Evolutionary conservation across 2,888 invertebrate genomes (phyloP), one percentile per base, ranked within the genome.

Genomic region (Nasonovia ribisnigri): DNA sequence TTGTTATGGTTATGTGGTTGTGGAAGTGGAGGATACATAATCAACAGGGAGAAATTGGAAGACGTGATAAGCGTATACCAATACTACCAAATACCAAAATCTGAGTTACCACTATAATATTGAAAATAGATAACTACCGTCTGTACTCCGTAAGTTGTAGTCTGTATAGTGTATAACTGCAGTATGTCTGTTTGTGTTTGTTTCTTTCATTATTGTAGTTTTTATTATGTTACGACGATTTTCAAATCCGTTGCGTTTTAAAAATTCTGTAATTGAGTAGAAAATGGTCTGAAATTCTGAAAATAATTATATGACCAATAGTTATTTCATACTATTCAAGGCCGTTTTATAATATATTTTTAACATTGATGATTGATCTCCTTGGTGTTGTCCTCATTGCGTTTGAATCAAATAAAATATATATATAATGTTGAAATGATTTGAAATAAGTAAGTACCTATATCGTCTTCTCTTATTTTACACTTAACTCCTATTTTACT

Each of bases 261-360:
- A 77, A 77, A 36, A 77, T 20, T 77, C 36, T 20, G 26, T 20
- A 77, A 77, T 20, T 36, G 3, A 20, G 36, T 77, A 67, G n/a
- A n/a, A n/a, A 13, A 77, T 2, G 20, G 6, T 8, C 20, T 20
- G 6, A 77, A 77, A 20, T 77, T 77, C 20, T 3, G 36, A 36
- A 88, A 88, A 36, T 88, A 51, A 42, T 86, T 26, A 3, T 26
- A 88, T 57, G 29, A 43, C 16, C 13, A 89, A 16, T 60, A 89
- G 42, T 46, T 89, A 60, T 60, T 36, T 77, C 8, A 60, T 90
- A 51, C 36, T 48, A 29, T 90, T 88, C 92, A 92, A 67, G 92
- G 92, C 60, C 86, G 36, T 87, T 86, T 36, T 77, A 20, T 91
- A 54, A 91, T 91, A 51, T 92, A 92, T 92, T 92, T 92, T 92